These are phyloP conservation scores for Ceratina japonica DNA, from an alignment of 1,140 invertebrate species.

Conservation along the genomic window DNA sequence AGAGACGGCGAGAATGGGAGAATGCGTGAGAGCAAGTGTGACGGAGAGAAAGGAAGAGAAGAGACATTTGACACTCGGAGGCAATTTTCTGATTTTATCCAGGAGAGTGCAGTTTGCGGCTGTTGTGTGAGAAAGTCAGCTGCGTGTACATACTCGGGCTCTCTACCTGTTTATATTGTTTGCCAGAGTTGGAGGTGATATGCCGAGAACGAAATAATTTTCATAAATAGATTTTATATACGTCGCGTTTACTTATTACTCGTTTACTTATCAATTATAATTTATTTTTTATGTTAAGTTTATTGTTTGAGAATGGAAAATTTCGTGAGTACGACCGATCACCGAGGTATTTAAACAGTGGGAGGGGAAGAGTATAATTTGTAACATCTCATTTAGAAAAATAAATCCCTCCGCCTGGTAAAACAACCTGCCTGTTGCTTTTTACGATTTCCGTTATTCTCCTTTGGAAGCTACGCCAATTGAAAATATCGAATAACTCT, in stretches of 20 bases:
- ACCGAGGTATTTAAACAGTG: too few relatives aligned
- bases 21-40: neutral
- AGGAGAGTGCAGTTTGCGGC: constrained; percentile 79
- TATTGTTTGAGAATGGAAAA: too few relatives aligned
- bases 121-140: constrained; percentile 76
- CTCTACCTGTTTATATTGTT: constrained; percentile 45
- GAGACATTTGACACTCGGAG: constrained; percentile 78
- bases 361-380: neutral
- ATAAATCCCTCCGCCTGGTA: constrained; percentile 40
- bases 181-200: constrained; percentile 46
- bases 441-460: constrained; percentile 54
- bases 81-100: constrained; percentile 73
- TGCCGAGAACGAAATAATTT: neutral
- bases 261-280: neutral
- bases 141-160: constrained; percentile 72
- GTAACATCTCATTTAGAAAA: neutral
- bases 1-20: constrained; percentile 24
- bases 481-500: neutral
- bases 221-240: neutral
- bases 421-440: constrained; percentile 45
- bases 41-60: constrained; percentile 20
- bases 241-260: neutral
- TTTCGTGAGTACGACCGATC: too few relatives aligned
- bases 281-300: neutral
- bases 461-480: constrained; percentile 41